phyloP scores from a whole-genome alignment of 1,140 invertebrate genomes.

The Glossosoma conforme region DNA sequence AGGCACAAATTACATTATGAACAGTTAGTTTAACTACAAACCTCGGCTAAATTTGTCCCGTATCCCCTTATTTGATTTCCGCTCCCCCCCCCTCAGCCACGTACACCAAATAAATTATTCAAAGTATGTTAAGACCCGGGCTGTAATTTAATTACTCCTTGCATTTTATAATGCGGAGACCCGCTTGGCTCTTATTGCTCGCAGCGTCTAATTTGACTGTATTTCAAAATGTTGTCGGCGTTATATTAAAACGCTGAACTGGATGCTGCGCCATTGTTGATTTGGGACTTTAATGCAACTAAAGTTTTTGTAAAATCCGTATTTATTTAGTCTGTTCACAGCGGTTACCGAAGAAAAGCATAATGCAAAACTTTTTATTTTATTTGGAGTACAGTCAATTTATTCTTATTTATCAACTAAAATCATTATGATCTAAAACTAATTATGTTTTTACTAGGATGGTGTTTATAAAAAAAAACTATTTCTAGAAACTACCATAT shows the following conservation, averaged over 20 bases:
- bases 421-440: too few species aligned
- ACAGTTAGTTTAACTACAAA: conserved; percentile 34
- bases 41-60: conserved; percentile 31
- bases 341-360: too few species aligned
- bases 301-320: too few species aligned
- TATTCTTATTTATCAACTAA: too few species aligned
- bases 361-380: too few species aligned
- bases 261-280: too few species aligned
- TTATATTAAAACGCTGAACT: not conserved
- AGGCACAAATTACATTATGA: conserved; percentile 32
- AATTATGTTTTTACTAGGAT: too few species aligned
- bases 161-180: conserved; percentile 27
- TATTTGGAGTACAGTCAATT: too few species aligned
- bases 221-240: not conserved
- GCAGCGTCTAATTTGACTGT: not conserved
- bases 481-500: too few species aligned
- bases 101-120: conserved; percentile 32
- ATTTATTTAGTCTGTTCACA: too few species aligned
- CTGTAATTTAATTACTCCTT: conserved; percentile 25
- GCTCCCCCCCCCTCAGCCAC: conserved; percentile 10
- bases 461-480: too few species aligned
- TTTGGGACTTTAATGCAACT: too few species aligned
- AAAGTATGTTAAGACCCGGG: conserved; percentile 29
- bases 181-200: not conserved
- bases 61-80: conserved; percentile 32